Evolutionary conservation across 2,888 invertebrate species (phyloP).

Genomic region (Flexamia atlantica): DNA sequence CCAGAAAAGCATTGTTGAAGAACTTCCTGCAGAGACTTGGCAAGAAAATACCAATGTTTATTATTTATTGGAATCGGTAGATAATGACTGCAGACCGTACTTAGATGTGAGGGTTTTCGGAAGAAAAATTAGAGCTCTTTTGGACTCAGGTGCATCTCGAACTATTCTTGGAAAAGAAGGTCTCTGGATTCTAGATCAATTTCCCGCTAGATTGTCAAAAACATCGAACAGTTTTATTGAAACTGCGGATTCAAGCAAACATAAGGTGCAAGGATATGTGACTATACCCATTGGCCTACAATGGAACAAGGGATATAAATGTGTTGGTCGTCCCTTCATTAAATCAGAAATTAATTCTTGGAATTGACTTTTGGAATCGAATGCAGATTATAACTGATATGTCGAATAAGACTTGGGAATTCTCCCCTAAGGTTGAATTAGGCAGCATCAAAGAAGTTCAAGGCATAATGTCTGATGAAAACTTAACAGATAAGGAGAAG

Average conservation of each 20-base stretch:
- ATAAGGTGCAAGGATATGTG: neutral
- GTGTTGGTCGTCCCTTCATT: neutral
- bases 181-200: neutral
- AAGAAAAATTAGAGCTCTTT: conserved; percentile 4
- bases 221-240: neutral
- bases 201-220: neutral
- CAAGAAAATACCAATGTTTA: neutral
- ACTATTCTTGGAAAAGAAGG: conserved; percentile 8
- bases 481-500: neutral
- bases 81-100: conserved; percentile 19
- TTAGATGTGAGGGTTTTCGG: conserved; percentile 19
- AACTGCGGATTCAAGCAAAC: conserved; percentile 8
- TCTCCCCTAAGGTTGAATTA: neutral
- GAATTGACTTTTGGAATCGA: conserved; percentile 1
- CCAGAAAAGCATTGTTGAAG: neutral
- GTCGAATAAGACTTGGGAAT: neutral
- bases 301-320: neutral
- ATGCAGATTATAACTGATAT: conserved; percentile 28
- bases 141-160: conserved; percentile 29
- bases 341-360: neutral
- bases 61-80: neutral
- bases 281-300: neutral
- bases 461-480: too few relatives aligned
- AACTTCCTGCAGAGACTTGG: too few relatives aligned
- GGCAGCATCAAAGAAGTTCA: neutral